phyloP scores from a whole-genome alignment of 2,888 invertebrate genomes.

The Liopterus haemorrhoidalis region DNA sequence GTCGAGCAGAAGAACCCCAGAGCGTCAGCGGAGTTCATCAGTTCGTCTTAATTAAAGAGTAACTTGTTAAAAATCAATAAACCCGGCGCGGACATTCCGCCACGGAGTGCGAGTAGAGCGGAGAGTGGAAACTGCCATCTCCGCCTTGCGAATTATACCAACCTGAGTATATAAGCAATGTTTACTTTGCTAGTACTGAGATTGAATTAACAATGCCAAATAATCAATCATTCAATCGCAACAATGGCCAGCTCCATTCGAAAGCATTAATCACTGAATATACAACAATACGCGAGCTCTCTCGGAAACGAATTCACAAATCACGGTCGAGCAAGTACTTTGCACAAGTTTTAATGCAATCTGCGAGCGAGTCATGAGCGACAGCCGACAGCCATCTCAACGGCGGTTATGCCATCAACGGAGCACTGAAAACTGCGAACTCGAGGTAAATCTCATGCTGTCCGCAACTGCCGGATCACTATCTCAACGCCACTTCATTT shows the following conservation, averaged over 20 bases:
- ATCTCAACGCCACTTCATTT: slow-evolving; percentile 17
- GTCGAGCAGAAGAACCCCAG: no score
- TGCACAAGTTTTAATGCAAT: slow-evolving; percentile 20
- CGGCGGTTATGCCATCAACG: background rate
- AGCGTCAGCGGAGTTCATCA: no score
- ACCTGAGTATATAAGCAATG: no score
- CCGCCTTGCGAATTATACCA: no score
- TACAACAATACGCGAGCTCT: slow-evolving; percentile 5
- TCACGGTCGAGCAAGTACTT: slow-evolving; percentile 12
- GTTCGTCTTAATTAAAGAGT: no score
- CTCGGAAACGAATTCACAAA: slow-evolving; percentile 19
- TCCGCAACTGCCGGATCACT: slow-evolving; percentile 19
- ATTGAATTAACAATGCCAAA: slow-evolving; percentile 15
- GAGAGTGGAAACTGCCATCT: no score
- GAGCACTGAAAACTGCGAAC: slow-evolving; percentile 14
- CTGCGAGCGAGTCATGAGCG: slow-evolving; percentile 12
- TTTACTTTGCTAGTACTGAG: no score
- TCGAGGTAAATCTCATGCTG: slow-evolving; percentile 18
- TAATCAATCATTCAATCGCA: slow-evolving; percentile 15
- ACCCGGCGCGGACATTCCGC: no score
- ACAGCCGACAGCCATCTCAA: slow-evolving; percentile 4
- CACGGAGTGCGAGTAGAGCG: no score
- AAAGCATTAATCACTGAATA: slow-evolving; percentile 9
- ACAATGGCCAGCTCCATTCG: slow-evolving; percentile 13
- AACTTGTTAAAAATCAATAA: no score